Conservation (phyloP, 1,140 invertebrate genomes). For the Venustaconcha ellipsiformis region DNA sequence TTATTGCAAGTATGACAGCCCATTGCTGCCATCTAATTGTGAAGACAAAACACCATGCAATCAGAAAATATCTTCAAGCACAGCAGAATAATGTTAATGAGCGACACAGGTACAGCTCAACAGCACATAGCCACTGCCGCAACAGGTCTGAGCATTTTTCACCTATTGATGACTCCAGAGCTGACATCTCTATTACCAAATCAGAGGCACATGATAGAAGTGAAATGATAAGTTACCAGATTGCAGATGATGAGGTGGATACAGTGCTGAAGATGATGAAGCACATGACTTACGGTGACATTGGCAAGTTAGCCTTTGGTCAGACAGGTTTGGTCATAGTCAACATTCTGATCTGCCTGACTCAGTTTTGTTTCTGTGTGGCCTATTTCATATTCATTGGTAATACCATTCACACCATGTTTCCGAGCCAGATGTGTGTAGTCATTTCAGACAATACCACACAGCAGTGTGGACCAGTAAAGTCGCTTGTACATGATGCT, state of each 20-base stretch:
- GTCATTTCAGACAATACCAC: slow-evolving; percentile 10
- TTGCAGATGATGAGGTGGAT: not conserved
- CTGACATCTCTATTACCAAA: not conserved
- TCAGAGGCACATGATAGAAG: slow-evolving; percentile 12
- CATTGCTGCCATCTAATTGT: slow-evolving; percentile 67
- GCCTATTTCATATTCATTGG: slow-evolving; percentile 66
- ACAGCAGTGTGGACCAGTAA: not conserved
- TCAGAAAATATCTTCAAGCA: slow-evolving; percentile 35
- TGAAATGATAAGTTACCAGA: not conserved
- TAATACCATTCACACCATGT: slow-evolving; percentile 58
- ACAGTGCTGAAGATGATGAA: slow-evolving; percentile 21
- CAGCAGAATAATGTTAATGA: not conserved
- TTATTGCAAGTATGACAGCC: slow-evolving; percentile 60
- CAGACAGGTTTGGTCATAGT: slow-evolving; percentile 52
- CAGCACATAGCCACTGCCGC: slow-evolving; percentile 1
- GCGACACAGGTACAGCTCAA: not conserved
- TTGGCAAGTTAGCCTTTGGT: slow-evolving; percentile 57
- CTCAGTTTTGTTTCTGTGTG: slow-evolving; percentile 65
- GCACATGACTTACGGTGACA: slow-evolving; percentile 62
- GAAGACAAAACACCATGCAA: slow-evolving; percentile 62
- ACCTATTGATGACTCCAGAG: not conserved
- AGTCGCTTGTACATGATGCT: slow-evolving; percentile 7
- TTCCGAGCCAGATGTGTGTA: slow-evolving; percentile 42
- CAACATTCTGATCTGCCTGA: slow-evolving; percentile 56
- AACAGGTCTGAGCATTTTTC: not conserved